Conservation (phyloP, 2,797 vertebrate species). For the Hirundo rustica region DNA sequence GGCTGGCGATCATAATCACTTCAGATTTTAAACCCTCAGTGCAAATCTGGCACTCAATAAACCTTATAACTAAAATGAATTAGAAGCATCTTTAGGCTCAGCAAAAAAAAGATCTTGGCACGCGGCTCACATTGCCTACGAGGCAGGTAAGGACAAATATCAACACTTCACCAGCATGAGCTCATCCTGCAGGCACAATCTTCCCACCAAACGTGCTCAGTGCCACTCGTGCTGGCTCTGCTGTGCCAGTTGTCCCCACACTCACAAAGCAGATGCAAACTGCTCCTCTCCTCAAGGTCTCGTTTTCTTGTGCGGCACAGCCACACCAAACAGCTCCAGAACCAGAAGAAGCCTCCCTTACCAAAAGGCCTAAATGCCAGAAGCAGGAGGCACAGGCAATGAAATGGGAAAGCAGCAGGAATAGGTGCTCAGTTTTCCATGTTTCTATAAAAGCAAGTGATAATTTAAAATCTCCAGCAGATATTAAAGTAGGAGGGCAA, state of each 20-base stretch:
- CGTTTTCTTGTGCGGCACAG: not conserved
- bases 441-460: not conserved
- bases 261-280: not conserved
- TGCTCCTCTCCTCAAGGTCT: not conserved
- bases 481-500: not conserved
- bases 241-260: not conserved
- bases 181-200: not conserved
- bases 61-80: not conserved
- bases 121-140: not conserved
- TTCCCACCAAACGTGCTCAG: not conserved
- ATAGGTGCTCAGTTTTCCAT: not conserved
- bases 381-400: not conserved
- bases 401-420: not conserved
- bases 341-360: not conserved
- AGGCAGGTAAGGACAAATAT: conserved; percentile 3
- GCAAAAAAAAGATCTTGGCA: not conserved
- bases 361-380: not conserved
- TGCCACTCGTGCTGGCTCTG: not conserved
- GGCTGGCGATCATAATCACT: not conserved
- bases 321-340: not conserved
- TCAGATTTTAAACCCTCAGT: not conserved
- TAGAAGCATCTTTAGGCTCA: not conserved
- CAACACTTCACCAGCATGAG: not conserved
- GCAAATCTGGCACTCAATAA: not conserved
- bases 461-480: not conserved